Conservation (phyloP, 1,140 invertebrate species). For the Lasioglossum baleicum region DNA sequence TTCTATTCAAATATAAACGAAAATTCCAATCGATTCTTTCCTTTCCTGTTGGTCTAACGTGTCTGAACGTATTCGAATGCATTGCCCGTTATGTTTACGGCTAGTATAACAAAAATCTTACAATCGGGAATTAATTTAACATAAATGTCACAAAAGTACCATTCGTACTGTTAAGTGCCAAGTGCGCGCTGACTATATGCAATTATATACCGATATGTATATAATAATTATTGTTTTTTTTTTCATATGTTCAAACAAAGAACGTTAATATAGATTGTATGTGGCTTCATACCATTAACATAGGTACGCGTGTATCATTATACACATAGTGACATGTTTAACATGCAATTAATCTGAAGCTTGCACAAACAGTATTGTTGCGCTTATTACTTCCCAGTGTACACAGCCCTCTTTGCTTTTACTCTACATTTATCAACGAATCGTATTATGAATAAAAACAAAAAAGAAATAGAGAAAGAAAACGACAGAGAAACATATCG, state of each 20-base stretch:
- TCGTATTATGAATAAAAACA: slow-evolving; percentile 41
- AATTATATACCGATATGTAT: slow-evolving; percentile 68
- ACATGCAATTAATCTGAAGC: slow-evolving; percentile 80
- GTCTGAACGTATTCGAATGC: not conserved
- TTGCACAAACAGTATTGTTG: slow-evolving; percentile 78
- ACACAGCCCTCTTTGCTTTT: slow-evolving; percentile 75
- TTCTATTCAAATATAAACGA: slow-evolving; percentile 3
- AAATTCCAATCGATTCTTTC: not conserved
- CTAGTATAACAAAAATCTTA: slow-evolving; percentile 44
- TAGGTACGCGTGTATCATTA: slow-evolving; percentile 69
- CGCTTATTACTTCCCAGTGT: slow-evolving; percentile 78
- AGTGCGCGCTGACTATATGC: slow-evolving; percentile 60
- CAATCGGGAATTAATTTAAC: slow-evolving; percentile 45
- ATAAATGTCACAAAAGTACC: slow-evolving; percentile 43
- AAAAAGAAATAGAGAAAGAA: not conserved
- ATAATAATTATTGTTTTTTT: slow-evolving; percentile 64
- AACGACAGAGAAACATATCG: slow-evolving; percentile 2
- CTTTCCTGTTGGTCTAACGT: not conserved
- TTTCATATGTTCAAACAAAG: slow-evolving; percentile 64
- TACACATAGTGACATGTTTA: slow-evolving; percentile 78
- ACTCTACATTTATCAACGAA: slow-evolving; percentile 54
- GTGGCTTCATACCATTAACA: slow-evolving; percentile 68
- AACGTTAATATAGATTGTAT: slow-evolving; percentile 68
- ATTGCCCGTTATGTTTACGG: slow-evolving; percentile 37
- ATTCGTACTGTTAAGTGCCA: slow-evolving; percentile 57